These are phyloP conservation scores for Orestias chungarensis DNA, from an alignment of 2,797 vertebrate genomes.

Conservation along the genomic window DNA sequence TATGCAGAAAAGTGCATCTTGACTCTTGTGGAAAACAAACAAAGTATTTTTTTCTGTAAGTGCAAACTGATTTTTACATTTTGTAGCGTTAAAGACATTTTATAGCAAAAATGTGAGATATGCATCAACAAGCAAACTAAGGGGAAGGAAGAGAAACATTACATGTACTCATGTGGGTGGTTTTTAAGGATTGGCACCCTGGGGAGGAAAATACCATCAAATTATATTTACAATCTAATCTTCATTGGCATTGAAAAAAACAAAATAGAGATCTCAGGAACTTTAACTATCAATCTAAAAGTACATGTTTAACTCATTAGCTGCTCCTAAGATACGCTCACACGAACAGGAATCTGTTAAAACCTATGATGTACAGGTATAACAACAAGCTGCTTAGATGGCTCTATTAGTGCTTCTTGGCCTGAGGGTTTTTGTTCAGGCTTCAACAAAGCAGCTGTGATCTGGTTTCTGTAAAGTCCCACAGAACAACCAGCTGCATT, in stretches of 20 bases:
- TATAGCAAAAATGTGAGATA: neutral
- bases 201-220: constrained; percentile 32
- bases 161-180: neutral
- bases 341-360: constrained; percentile 10
- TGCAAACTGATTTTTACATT: neutral
- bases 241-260: constrained; percentile 8
- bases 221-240: constrained; percentile 15
- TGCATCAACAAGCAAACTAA: neutral
- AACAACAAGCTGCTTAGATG: constrained; percentile 27
- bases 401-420: constrained; percentile 45
- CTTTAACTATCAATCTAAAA: neutral
- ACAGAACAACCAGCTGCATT: constrained; percentile 60
- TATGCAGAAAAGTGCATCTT: too few relatives aligned
- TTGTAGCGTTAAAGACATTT: neutral
- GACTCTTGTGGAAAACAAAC: too few relatives aligned
- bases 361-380: constrained; percentile 19
- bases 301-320: neutral
- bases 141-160: neutral
- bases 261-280: neutral
- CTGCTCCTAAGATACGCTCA: too few relatives aligned
- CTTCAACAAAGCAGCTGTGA: constrained; percentile 50
- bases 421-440: constrained; percentile 9
- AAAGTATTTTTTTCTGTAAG: too few relatives aligned
- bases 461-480: constrained; percentile 27
- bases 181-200: neutral